Base-by-base conservation (phyloP, 2,888 invertebrate species). In the Mythimna ferrago region DNA sequence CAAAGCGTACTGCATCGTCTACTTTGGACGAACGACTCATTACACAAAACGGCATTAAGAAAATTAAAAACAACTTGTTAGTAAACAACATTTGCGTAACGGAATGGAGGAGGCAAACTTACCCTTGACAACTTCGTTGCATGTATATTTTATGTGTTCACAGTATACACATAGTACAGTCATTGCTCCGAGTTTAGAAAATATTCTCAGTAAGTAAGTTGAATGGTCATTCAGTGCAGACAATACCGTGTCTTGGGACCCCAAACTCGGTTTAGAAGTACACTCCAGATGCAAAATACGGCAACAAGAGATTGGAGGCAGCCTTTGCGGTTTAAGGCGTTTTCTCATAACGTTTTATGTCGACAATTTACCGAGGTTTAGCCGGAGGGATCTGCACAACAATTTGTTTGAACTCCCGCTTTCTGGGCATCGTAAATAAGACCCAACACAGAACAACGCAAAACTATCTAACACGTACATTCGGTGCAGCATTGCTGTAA, bases 271-370 rank as follows among this genome's bases (percentile, higher is more conserved):
- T 87, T 87, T 84, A 81, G 83, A 86, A 84, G 83, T 89, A 89
- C 79, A 88, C 89, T 91, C 81, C 83, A 88, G 86, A 92, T 93
- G 89, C 89, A 92, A 92, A 93, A 90, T 91, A 89, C 87, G 86
- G 83, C 88, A 88, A 86, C 89, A 86, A 89, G 89, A 90, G 89
- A 90, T 91, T 88, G 89, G 89, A 88, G 87, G 85, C 88, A 89
- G 88, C 86, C 90, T 90, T 88, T 89, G 90, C 86, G 89, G 89
- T 90, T 87, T 90, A 90, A 91, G 90, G 89, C 90, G 89, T 91
- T 91, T 91, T 91, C 92, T 93, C 92, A 92, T 93, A 93, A 92
- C 91, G 89, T 91, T 93, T 93, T 94, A 92, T 93, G 92, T 91
- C 90, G 91, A 93, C 92, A 92, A 91, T 93, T 92, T 92, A 91